Base-by-base conservation (phyloP, 2,797 vertebrate genomes). In the Poecilia picta region DNA sequence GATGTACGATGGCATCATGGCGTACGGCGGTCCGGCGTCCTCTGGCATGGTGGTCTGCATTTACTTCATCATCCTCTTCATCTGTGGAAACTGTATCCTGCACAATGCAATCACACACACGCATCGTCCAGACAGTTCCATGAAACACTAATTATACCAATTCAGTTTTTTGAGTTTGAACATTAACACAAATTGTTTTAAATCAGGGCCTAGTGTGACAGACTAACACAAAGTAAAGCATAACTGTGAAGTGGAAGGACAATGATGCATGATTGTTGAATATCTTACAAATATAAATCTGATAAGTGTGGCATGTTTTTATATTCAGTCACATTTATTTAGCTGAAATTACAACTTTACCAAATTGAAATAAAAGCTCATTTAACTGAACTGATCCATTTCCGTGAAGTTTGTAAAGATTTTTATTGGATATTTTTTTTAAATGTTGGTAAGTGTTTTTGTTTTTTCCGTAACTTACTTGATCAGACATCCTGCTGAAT, bases 71-170 rank as follows among this genome's bases (percentile, higher is more conserved):
- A 98, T 99, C 87, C 97, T 99, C 91, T 99, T 99, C 94, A 98
- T 99, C 89, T 99, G 98, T 86, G 98, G 98, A 89, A 99, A 99
- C 94, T 99, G 98, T 99, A 99, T 99, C 98, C 97, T 97, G 91
- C 55, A 57, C 6, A 5, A 28, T 43, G 33, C 39, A 18, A 11
- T 77, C 36, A 81, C 46, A 68, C 45, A 20, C 43, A 23, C 13
- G 12, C 39, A 36, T 25, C 3, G 3, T 28, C 13, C 11, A 11
- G n/a, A 16, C 6, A 16, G 11, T 1, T 43, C 68, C 12, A 28
- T 71, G 43, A 71, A 71, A 71, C 25, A 15, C 5, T 8, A 45
- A 12, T 25, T 2, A 25, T 13, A 16, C 13, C 5, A 5, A 28
- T 1, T 45, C 3, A 28, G 39, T 6, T 45, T 68, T 25, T 45